A percentile compares a stretch with the other conserved stretches of the same genome.
Evolutionary conservation across 2,113 vertebrate genomes (phyloP).

Genomic region (Cairina moschata): DNA sequence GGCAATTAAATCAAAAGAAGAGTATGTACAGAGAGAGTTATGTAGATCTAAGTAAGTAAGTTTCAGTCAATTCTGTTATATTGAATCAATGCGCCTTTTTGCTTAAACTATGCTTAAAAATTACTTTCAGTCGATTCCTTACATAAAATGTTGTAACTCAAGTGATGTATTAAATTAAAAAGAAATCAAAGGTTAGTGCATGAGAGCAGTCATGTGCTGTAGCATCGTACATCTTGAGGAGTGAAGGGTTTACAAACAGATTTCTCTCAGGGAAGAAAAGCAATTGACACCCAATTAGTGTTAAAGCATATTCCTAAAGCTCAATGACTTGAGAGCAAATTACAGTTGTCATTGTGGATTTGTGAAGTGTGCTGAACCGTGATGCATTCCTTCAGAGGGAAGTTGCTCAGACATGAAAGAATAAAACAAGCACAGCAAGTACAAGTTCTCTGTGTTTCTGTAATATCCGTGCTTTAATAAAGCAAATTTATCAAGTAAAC

Average conservation of each 20-base stretch:
- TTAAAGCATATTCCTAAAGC: slow-evolving; percentile 58
- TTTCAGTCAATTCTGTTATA: background rate
- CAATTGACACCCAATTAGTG: slow-evolving; percentile 69
- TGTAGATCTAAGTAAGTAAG: background rate
- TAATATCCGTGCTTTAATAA: background rate
- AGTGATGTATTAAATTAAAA: slow-evolving; percentile 42
- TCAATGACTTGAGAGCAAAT: slow-evolving; percentile 67
- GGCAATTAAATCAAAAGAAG: background rate
- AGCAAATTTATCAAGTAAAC: slow-evolving; percentile 2
- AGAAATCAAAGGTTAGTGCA: slow-evolving; percentile 40
- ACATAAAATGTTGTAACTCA: slow-evolving; percentile 1
- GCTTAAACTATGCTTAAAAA: background rate
- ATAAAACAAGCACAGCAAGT: background rate
- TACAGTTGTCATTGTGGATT: slow-evolving; percentile 59
- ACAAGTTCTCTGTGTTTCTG: background rate
- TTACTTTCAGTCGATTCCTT: slow-evolving; percentile 1
- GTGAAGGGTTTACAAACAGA: slow-evolving; percentile 61
- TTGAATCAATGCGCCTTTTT: background rate
- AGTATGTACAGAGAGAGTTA: background rate
- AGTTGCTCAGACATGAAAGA: slow-evolving; percentile 26
- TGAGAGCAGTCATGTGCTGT: slow-evolving; percentile 12
- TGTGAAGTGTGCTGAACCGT: slow-evolving; percentile 43
- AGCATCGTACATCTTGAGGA: background rate
- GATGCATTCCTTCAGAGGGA: slow-evolving; percentile 37
- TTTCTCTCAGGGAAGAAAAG: slow-evolving; percentile 63